Evolutionary conservation across 2,113 vertebrate species (phyloP), one percentile per base, ranked within the genome.

Genomic region (Mesembrinibis cayennensis): DNA sequence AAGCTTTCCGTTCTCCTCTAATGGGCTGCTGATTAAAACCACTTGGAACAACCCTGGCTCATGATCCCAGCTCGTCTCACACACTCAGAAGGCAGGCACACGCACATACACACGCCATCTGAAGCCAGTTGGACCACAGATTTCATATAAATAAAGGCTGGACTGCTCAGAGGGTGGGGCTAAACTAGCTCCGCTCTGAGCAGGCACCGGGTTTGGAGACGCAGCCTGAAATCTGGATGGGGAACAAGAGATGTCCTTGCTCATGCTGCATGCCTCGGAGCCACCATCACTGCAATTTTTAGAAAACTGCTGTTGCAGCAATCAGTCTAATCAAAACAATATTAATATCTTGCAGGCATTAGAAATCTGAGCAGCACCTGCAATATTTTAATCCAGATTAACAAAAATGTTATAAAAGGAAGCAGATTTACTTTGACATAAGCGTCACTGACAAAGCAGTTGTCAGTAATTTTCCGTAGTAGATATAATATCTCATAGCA

Each of bases 11-110:
- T 86, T 97, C 90, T 95, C 91, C 96, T 94, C 97, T 97, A 96
- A 96, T 71, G 93, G 96, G 77, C 44, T 92, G 97, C 95, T 97
- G 98, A 98, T 98, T 98, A 97, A 98, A 98, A 97, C 96, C 98
- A 96, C 97, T 98, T 96, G 84, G 97, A 97, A 95, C 91, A 97
- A 92, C 81, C 77, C 97, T 95, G 97, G 93, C 96, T 97, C 65
- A 84, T 91, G 97, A 96, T 97, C 97, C 93, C 97, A 63, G 67
- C 71, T 92, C 93, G 97, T 97, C 95, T 96, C 95, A 86, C 93
- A 72, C 90, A 93, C 95, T 97, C 95, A 66, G 71, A 92, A 96
- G 93, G 96, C 87, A 93, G 96, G 71, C 91, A 93, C 87, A 96
- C 85, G 94, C 97, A 96, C 97, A 97, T 96, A 93, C 88, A 90